Conservation (phyloP, 2,113 vertebrate genomes). For the Callaeas wilsoni region DNA sequence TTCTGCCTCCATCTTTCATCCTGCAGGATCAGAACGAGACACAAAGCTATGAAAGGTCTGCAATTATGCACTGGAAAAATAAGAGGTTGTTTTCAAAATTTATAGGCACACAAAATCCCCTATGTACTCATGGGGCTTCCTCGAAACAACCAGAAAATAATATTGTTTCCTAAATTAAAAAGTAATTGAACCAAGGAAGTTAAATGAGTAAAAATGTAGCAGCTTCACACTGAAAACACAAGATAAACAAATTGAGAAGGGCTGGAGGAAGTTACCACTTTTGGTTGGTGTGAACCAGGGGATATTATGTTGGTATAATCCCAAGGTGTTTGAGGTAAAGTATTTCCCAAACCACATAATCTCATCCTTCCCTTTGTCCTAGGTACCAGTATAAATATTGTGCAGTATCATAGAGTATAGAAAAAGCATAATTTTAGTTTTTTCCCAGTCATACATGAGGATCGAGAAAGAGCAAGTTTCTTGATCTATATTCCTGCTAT, state of each 20-base stretch:
- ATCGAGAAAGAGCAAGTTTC: rapidly evolving
- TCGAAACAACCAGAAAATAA: background rate
- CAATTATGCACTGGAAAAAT: background rate
- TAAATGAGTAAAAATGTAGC: background rate
- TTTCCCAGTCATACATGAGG: background rate
- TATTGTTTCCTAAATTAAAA: background rate
- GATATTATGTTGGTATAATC: background rate
- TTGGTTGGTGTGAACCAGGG: background rate
- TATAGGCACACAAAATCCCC: background rate
- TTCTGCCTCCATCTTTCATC: background rate
- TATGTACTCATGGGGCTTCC: background rate
- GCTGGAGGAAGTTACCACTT: background rate
- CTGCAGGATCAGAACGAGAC: background rate
- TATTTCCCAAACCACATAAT: background rate
- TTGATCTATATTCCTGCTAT: background rate
- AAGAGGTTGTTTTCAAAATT: background rate
- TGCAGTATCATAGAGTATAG: background rate
- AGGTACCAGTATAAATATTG: background rate
- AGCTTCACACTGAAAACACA: background rate
- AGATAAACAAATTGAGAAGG: background rate
- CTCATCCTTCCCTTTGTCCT: background rate
- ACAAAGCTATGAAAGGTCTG: background rate
- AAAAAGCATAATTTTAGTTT: background rate
- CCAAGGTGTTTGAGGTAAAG: background rate
- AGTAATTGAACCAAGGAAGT: background rate